Conservation (phyloP, 2,888 invertebrate species). For the Leptura quadrifasciata region DNA sequence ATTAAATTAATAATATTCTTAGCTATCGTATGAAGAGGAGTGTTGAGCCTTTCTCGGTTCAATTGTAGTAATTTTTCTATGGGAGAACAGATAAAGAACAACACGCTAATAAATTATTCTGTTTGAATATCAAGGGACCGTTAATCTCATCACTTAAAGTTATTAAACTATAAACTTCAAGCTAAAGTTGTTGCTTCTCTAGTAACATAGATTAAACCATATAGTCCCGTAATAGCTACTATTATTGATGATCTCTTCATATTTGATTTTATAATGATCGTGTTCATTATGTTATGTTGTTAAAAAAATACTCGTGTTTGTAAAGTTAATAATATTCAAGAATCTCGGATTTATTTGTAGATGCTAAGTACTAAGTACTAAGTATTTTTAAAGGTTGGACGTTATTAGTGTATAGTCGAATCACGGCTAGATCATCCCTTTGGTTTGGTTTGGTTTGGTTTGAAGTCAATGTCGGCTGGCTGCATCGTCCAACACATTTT, state of each 20-base stretch:
- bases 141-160: background rate
- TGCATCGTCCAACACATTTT: too few species aligned
- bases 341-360: too few species aligned
- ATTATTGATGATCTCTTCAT: background rate
- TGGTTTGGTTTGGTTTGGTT: too few species aligned
- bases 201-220: background rate
- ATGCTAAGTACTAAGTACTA: too few species aligned
- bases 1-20: background rate
- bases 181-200: background rate
- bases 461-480: too few species aligned
- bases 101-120: constrained; percentile 21
- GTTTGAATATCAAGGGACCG: background rate
- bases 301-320: too few species aligned
- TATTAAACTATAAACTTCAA: background rate
- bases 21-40: background rate
- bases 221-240: background rate
- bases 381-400: too few species aligned
- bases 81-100: constrained; percentile 8
- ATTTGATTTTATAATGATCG: background rate
- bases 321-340: too few species aligned
- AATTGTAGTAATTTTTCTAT: constrained; percentile 22
- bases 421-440: too few species aligned
- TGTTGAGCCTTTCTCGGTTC: background rate
- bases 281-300: too few species aligned
- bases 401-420: too few species aligned